Percentiles rank a stretch among this genome's conserved stretches.
These are phyloP conservation scores for Drosophila ananassae DNA, from an alignment of 1,140 invertebrate genomes.

Conservation along the genomic window DNA sequence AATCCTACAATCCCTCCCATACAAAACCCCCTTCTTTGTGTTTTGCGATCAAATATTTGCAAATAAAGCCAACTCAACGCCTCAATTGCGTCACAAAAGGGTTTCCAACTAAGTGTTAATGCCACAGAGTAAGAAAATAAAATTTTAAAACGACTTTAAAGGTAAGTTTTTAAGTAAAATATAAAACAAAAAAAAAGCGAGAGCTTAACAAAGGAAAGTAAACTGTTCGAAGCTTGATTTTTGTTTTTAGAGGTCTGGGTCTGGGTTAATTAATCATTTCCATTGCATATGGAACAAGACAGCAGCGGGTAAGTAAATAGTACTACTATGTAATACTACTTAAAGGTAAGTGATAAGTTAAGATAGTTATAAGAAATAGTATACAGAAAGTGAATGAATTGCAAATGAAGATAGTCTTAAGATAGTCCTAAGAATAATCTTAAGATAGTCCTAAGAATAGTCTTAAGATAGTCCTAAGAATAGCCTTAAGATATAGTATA, in stretches of 20 bases:
- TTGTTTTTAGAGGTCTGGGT: constrained; percentile 70
- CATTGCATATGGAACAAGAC: constrained; percentile 41
- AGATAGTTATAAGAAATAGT: too few relatives aligned
- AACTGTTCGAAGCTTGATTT: constrained; percentile 32
- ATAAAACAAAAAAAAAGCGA: constrained; percentile 8
- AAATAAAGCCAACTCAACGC: constrained; percentile 18
- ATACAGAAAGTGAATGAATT: too few relatives aligned
- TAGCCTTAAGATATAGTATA: too few relatives aligned
- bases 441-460: too few relatives aligned
- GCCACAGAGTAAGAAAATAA: too few relatives aligned
- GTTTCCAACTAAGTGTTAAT: background rate
- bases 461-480: too few relatives aligned
- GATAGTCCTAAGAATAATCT: too few relatives aligned
- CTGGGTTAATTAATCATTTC: constrained; percentile 81
- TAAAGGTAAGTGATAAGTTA: too few relatives aligned
- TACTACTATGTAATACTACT: too few relatives aligned
- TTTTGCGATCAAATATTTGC: constrained; percentile 34
- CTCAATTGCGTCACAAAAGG: constrained; percentile 40
- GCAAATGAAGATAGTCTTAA: too few relatives aligned
- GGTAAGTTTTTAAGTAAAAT: background rate
- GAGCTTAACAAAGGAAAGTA: constrained; percentile 17
- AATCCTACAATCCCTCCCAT: too few relatives aligned
- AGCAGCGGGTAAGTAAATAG: background rate
- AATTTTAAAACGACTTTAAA: too few relatives aligned
- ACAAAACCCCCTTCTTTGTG: constrained; percentile 39